A percentile compares a stretch with the other conserved stretches of the same genome.
phyloP scores from a whole-genome alignment of 1,140 invertebrate genomes.

The Helicorthomorpha holstii region DNA sequence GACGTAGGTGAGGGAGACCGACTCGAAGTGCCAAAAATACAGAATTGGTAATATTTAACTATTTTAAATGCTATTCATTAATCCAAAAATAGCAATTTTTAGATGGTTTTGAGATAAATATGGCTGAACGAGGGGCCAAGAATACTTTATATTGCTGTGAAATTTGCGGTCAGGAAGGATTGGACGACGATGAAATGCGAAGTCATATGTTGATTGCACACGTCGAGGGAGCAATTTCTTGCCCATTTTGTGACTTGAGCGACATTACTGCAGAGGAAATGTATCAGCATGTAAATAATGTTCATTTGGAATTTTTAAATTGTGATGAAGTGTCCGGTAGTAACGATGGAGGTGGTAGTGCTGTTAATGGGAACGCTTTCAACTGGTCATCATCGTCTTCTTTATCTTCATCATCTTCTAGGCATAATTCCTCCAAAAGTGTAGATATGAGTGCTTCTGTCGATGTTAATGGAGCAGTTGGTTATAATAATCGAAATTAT shows the following conservation, averaged over 20 bases:
- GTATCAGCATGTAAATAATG: conserved; percentile 55
- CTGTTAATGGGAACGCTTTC: too few species aligned
- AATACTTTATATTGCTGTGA: conserved; percentile 45
- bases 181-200: conserved; percentile 59
- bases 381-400: too few species aligned
- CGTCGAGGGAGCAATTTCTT: conserved; percentile 52
- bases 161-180: conserved; percentile 58
- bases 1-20: too few species aligned
- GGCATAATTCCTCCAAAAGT: too few species aligned
- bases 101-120: too few species aligned
- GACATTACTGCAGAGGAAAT: conserved; percentile 51
- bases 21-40: too few species aligned
- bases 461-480: background rate
- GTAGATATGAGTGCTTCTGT: background rate
- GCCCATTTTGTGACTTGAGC: conserved; percentile 62
- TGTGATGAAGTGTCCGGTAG: background rate
- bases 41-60: too few species aligned
- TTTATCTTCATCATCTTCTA: background rate
- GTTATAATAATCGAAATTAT: background rate
- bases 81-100: too few species aligned
- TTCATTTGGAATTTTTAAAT: conserved; percentile 54
- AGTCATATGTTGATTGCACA: conserved; percentile 55
- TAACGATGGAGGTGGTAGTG: too few species aligned
- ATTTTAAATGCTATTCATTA: too few species aligned
- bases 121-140: conserved; percentile 19